Conservation (phyloP, 2,113 vertebrate genomes). For the Fregata magnificens region DNA sequence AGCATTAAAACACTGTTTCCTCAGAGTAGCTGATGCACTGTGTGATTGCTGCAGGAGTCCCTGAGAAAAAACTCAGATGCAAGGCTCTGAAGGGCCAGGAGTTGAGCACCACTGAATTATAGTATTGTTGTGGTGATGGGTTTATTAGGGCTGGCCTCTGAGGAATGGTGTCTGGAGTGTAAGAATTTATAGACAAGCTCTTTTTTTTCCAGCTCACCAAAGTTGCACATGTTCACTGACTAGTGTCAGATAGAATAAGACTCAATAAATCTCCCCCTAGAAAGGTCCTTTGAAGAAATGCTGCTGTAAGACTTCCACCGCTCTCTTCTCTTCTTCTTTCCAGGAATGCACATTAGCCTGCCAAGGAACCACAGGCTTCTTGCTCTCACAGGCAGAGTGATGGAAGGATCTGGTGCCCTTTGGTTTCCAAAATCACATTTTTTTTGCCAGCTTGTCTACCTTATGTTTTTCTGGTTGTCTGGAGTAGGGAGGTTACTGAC, state of each 20-base stretch:
- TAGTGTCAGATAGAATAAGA: slow-evolving; percentile 43
- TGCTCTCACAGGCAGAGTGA: background rate
- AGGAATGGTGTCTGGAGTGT: slow-evolving; percentile 35
- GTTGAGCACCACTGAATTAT: slow-evolving; percentile 29
- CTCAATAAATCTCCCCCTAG: slow-evolving; percentile 39
- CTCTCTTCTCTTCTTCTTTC: background rate
- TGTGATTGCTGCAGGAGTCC: background rate
- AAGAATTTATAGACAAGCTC: slow-evolving; percentile 51
- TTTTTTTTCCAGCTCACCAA: slow-evolving; percentile 2
- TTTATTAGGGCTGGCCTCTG: slow-evolving; percentile 55
- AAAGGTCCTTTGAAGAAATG: slow-evolving; percentile 44
- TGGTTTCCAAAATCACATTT: background rate
- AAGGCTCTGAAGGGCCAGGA: background rate
- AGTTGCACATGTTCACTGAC: slow-evolving; percentile 43
- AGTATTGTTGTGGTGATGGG: slow-evolving; percentile 29
- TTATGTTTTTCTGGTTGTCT: background rate
- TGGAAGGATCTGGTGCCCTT: background rate
- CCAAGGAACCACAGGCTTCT: background rate
- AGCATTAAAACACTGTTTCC: background rate
- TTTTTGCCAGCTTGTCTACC: background rate
- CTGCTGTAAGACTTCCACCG: background rate
- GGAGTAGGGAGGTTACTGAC: background rate
- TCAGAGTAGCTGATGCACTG: background rate
- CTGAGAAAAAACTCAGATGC: background rate
- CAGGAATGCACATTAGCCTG: background rate